Conservation (phyloP, 2,888 invertebrate genomes). For the Sisyra terminalis region DNA sequence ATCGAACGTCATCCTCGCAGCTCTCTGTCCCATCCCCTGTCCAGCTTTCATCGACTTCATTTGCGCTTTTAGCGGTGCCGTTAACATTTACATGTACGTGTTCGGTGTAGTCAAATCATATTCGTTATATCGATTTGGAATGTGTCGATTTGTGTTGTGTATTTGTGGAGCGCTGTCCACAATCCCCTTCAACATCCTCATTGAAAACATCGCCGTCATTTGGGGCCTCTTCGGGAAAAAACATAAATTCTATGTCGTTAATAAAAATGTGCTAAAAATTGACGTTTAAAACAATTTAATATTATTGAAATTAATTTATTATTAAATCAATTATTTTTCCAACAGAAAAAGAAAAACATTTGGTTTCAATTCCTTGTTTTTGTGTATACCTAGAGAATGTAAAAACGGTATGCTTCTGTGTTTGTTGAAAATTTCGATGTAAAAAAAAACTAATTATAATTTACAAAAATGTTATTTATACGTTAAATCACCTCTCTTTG, state of each 20-base stretch:
- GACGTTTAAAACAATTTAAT: no score
- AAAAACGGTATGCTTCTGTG: no score
- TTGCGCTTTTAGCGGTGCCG: conserved; percentile 82
- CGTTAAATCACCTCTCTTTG: no score
- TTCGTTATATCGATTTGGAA: conserved; percentile 71
- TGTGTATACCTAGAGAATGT: no score
- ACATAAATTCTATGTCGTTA: conserved; percentile 93
- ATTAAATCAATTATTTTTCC: no score
- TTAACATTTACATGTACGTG: conserved; percentile 94
- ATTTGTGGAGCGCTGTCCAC: conserved; percentile 75
- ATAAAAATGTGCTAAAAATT: conserved; percentile 54
- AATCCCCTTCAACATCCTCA: conserved; percentile 84
- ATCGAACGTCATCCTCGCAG: conserved; percentile 73
- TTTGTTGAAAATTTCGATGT: no score
- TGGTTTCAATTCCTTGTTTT: no score
- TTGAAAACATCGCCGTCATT: conserved; percentile 88
- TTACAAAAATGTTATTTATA: no score
- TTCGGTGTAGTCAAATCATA: conserved; percentile 97
- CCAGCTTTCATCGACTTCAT: conserved; percentile 68
- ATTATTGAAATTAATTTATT: no score
- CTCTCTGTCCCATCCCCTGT: conserved; percentile 74
- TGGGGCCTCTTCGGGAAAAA: conserved; percentile 91
- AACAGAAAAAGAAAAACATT: no score
- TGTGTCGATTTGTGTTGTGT: conserved; percentile 60
- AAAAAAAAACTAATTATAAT: no score